Evolutionary conservation across 1,140 invertebrate species (phyloP).

Genomic region (Calliopsis andreniformis): DNA sequence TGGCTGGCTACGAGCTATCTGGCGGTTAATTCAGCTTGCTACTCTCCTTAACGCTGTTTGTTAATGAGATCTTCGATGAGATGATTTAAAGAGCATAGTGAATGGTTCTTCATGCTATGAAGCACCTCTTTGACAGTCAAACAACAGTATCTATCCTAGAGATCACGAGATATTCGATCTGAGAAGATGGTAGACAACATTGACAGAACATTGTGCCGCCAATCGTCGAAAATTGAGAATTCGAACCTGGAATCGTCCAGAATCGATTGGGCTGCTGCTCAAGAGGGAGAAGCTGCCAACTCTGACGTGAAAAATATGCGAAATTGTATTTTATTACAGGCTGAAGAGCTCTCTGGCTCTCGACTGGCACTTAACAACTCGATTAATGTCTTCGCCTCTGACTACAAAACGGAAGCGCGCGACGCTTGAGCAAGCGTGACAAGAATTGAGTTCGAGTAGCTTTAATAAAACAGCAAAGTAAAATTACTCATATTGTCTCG

Average conservation of each 20-base stretch:
- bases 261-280: not conserved
- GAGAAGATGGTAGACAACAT: not conserved
- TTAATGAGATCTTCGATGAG: not conserved
- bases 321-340: conserved; percentile 9
- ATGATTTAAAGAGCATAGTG: not conserved
- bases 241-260: not conserved
- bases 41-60: not conserved
- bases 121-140: not conserved
- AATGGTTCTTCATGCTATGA: not conserved
- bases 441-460: not conserved
- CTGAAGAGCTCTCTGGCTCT: not conserved
- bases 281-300: not conserved
- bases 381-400: not conserved
- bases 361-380: not conserved
- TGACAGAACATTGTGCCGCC: not conserved
- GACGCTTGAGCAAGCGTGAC: not conserved
- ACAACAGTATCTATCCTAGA: too few species aligned
- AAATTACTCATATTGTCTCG: too few species aligned
- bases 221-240: not conserved
- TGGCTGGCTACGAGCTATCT: not conserved
- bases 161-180: too few species aligned
- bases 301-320: conserved; percentile 11
- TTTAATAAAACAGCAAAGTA: not conserved
- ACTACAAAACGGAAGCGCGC: not conserved
- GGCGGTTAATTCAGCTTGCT: conserved; percentile 1